phyloP scores from a whole-genome alignment of 1,140 invertebrate genomes.

The Solen grandis region DNA sequence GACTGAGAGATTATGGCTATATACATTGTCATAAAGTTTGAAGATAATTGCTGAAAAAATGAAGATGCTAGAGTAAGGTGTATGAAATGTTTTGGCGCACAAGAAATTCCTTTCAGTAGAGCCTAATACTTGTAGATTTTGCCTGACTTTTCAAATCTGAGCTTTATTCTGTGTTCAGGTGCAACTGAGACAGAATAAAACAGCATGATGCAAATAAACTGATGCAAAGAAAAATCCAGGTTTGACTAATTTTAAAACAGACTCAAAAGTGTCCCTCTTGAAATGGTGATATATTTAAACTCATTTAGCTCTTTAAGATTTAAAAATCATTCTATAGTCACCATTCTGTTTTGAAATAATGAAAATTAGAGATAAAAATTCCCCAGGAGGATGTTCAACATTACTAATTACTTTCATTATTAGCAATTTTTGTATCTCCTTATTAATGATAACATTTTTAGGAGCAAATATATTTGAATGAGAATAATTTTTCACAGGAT shows the following conservation, averaged over 20 bases:
- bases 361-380: slow-evolving; percentile 56
- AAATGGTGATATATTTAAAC: slow-evolving; percentile 48
- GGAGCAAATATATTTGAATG: background rate
- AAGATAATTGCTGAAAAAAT: too few species aligned
- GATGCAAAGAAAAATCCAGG: slow-evolving; percentile 53
- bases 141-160: slow-evolving; percentile 8
- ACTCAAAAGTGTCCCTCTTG: slow-evolving; percentile 52
- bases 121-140: slow-evolving; percentile 1
- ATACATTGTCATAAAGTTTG: too few species aligned
- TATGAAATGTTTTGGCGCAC: slow-evolving; percentile 49
- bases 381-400: slow-evolving; percentile 6
- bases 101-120: slow-evolving; percentile 42
- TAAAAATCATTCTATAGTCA: slow-evolving; percentile 40
- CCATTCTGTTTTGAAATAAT: slow-evolving; percentile 38
- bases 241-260: slow-evolving; percentile 34
- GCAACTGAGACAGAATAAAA: slow-evolving; percentile 49
- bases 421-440: slow-evolving; percentile 27
- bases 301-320: slow-evolving; percentile 34
- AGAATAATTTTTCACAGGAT: background rate
- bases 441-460: slow-evolving; percentile 17
- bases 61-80: too few species aligned
- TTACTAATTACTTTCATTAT: background rate
- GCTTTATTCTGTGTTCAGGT: slow-evolving; percentile 28
- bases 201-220: slow-evolving; percentile 53
- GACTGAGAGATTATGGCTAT: too few species aligned